Base-by-base conservation (phyloP, 2,113 vertebrate species). In the Labeo rohita region DNA sequence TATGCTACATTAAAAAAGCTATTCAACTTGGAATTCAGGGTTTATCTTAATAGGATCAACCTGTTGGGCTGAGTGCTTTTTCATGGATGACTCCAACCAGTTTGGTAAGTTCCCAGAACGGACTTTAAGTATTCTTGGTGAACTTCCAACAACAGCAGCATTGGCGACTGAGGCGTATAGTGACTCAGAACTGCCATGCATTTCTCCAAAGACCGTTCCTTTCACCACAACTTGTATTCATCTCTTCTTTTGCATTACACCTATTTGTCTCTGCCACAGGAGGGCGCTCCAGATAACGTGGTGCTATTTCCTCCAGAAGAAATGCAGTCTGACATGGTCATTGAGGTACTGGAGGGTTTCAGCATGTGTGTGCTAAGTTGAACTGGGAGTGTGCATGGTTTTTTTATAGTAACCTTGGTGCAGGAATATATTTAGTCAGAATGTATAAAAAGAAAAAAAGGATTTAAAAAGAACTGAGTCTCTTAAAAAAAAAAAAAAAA, bases 231-330 rank as follows among this genome's bases (percentile, higher is more conserved):
- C 11, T 84, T 45, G n/a, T 21, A 12, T 18, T 36, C 83, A 39
- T 73, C 16, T 76, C 18, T 88, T 6, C 86, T 36, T 23, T 39
- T 90, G 49, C 90, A 80, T 50, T 47, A 49, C 85, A 72, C 84
- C 49, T 92, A 75, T 89, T 63, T 61, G 43, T 94, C 92, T 56
- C 92, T 93, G 93, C 93, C 94, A 94, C 94, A 95, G 93, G 95
- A 94, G 91, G 93, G 91, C 88, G 72, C 91, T 84, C 56, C 91
- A 75, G 92, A 94, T 80, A 93, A 91, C 65, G 90, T 94, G 89
- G 89, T 93, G 89, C 91, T 94, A 23, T 92, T 94, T 90, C 95
- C 93, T 85, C 91, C 93, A 18, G 84, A 93, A 87, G 92, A 91
- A 90, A 89, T 76, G 84, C 80, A 86, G 78, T 89, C 84, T 90